phyloP scores from a whole-genome alignment of 2,797 vertebrate species.

The Sebastes hubbsi region DNA sequence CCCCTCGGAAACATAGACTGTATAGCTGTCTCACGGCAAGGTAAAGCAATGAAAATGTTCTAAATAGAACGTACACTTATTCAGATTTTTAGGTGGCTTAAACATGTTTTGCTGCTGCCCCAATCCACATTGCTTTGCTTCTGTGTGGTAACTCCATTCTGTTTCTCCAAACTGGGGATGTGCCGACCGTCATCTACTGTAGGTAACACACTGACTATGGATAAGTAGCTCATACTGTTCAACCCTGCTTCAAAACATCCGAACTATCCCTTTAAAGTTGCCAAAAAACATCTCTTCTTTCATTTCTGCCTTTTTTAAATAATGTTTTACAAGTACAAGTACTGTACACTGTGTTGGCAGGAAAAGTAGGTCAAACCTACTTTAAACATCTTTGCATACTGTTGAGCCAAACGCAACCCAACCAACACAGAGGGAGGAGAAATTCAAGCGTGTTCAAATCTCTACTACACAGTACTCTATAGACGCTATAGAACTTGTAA shows the following conservation, averaged over 20 bases:
- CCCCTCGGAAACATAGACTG: background rate
- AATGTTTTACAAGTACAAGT: constrained; percentile 4
- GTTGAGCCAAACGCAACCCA: constrained; percentile 35
- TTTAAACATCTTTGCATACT: constrained; percentile 60
- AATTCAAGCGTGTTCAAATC: constrained; percentile 3
- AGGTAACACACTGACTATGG: no score
- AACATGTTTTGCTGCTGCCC: background rate
- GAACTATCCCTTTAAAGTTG: background rate
- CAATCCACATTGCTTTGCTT: background rate
- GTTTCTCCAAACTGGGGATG: no score
- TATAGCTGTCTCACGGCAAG: background rate
- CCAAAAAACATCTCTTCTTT: constrained; percentile 3
- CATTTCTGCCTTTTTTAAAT: constrained; percentile 1
- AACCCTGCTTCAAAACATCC: no score
- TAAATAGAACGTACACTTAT: background rate
- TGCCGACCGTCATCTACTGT: no score
- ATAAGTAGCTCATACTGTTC: no score
- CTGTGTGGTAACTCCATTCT: background rate
- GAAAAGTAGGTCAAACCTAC: constrained; percentile 62
- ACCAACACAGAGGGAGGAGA: constrained; percentile 26
- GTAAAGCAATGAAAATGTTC: background rate
- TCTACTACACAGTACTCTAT: background rate
- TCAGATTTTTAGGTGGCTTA: background rate
- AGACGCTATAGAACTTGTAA: background rate
- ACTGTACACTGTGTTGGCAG: constrained; percentile 16